phyloP scores from a whole-genome alignment of 2,113 vertebrate species.

The Gallinago jamesoni region DNA sequence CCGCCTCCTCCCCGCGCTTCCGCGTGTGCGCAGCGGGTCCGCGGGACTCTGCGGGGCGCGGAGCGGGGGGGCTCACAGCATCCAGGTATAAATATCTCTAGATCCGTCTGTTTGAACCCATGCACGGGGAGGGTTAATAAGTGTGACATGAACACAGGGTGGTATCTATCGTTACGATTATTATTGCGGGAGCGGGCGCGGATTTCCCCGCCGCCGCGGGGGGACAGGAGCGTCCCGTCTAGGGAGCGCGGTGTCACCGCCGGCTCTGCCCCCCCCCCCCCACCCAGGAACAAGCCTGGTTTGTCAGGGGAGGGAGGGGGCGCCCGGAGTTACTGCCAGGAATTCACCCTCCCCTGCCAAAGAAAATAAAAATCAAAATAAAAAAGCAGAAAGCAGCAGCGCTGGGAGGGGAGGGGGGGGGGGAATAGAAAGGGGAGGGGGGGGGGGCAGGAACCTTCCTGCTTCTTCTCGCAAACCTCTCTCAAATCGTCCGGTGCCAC shows the following conservation, averaged over 20 bases:
- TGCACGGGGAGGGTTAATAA: fast-evolving
- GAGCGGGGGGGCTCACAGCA: no score
- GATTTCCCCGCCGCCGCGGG: neutral
- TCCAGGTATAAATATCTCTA: no score
- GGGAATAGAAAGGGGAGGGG: no score
- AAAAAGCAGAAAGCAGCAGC: no score
- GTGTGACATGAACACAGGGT: neutral
- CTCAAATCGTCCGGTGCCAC: neutral
- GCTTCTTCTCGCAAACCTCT: neutral
- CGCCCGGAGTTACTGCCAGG: neutral
- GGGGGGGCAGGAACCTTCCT: neutral
- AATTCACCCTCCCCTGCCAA: neutral
- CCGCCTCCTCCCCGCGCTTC: neutral
- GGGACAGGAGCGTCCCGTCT: neutral
- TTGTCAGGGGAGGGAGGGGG: neutral
- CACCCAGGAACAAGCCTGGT: neutral
- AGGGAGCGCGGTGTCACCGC: neutral
- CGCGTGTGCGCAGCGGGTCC: no score
- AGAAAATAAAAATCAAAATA: neutral
- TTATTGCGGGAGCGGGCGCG: neutral
- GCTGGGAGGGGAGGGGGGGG: no score
- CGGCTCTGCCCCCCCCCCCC: no score
- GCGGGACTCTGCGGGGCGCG: no score
- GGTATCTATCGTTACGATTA: no score
- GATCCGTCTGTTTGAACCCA: no score